These are phyloP conservation scores for Adelognathus sp. DNA, from an alignment of 2,888 invertebrate species.

Conservation along the genomic window DNA sequence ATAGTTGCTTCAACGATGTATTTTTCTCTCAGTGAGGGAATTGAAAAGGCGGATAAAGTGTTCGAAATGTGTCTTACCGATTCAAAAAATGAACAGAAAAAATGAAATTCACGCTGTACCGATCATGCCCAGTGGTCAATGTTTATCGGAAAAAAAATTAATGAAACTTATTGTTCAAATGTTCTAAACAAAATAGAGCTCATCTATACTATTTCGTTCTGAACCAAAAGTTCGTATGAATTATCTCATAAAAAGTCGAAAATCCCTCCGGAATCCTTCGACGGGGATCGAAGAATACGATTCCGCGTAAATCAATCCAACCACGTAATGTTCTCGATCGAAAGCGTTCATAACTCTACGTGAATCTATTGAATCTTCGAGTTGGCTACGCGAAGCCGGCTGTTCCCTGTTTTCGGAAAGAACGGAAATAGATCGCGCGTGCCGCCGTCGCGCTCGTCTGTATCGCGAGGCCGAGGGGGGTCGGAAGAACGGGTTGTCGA, in stretches of 20 bases:
- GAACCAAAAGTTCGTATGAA: background rate
- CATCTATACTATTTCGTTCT: no score
- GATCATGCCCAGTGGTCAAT: no score
- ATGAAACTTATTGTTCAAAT: no score
- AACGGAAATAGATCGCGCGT: constrained; percentile 77
- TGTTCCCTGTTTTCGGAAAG: constrained; percentile 70
- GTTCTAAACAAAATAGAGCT: no score
- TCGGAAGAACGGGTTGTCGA: constrained; percentile 69
- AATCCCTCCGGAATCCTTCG: background rate
- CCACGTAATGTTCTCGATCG: constrained; percentile 1
- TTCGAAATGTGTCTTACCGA: no score
- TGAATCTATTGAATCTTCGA: constrained; percentile 10
- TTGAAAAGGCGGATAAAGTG: no score
- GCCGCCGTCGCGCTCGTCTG: constrained; percentile 35
- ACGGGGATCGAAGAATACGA: background rate
- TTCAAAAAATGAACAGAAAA: no score
- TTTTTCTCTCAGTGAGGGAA: no score
- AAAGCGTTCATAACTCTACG: background rate
- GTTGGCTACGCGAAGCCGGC: constrained; percentile 52
- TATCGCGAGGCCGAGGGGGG: constrained; percentile 18
- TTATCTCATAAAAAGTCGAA: background rate
- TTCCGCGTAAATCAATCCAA: background rate
- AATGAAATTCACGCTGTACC: no score
- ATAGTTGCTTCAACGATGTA: no score
- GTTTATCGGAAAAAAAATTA: no score